Evolutionary conservation across 2,797 vertebrate genomes (phyloP).

Genomic region (Chloroceryle amazona): DNA sequence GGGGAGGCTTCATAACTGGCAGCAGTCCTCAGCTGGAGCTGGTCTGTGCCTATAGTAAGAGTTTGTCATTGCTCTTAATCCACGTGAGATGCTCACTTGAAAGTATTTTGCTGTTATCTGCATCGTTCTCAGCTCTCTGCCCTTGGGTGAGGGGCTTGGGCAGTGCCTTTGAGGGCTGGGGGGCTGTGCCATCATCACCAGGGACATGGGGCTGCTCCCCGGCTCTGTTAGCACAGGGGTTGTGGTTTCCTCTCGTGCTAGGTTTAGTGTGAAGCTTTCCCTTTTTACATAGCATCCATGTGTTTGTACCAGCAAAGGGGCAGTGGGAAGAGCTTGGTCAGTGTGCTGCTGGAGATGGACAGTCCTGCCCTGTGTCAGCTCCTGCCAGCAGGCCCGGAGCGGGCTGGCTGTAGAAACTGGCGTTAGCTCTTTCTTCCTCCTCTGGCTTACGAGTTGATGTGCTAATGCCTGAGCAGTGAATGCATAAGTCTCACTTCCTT

Average conservation of each 20-base stretch:
- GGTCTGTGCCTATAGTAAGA: neutral
- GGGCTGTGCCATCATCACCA: neutral
- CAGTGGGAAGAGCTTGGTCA: neutral
- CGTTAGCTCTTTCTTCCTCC: neutral
- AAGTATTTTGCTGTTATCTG: neutral
- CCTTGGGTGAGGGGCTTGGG: neutral
- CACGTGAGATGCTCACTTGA: neutral
- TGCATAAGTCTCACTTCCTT: neutral
- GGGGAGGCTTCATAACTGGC: fast-evolving
- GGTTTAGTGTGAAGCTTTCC: neutral
- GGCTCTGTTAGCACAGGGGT: fast-evolving
- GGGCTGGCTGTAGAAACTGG: neutral
- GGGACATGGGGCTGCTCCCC: neutral
- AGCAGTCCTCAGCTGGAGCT: neutral
- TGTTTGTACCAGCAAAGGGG: neutral
- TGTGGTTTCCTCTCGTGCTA: fast-evolving
- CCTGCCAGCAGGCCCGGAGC: neutral
- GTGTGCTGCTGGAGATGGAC: neutral
- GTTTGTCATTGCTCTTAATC: neutral
- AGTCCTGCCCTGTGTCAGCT: neutral
- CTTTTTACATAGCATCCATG: fast-evolving
- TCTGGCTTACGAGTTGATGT: fast-evolving
- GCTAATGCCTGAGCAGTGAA: neutral
- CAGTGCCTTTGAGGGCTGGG: neutral
- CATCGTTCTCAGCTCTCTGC: neutral